Evolutionary conservation across 2,888 invertebrate species (phyloP).

Genomic region (Dusona sp.): DNA sequence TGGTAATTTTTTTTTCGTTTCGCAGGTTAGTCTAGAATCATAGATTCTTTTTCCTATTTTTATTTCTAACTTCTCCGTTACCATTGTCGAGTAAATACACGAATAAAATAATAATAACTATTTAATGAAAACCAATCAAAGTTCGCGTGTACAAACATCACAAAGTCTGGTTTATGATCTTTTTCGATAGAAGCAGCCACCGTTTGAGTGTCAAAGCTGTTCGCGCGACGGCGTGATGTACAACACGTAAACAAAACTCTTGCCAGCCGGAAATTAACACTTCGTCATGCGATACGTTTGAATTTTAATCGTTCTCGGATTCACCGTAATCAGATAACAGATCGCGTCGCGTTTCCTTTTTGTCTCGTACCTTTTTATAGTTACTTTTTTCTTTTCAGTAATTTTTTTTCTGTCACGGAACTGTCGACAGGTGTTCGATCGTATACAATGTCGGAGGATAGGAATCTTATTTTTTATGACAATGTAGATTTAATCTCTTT

Average conservation of each 20-base stretch:
- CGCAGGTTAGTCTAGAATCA: neutral
- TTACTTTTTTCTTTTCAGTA: slow-evolving; percentile 7
- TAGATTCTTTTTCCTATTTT: neutral
- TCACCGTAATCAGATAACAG: slow-evolving; percentile 39
- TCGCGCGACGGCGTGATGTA: slow-evolving; percentile 27
- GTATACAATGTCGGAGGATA: slow-evolving; percentile 7
- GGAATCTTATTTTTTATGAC: slow-evolving; percentile 12
- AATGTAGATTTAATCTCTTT: neutral
- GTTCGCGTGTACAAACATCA: neutral
- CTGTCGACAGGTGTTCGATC: slow-evolving; percentile 37
- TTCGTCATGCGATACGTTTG: slow-evolving; percentile 60
- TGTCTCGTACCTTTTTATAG: neutral
- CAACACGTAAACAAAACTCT: slow-evolving; percentile 16
- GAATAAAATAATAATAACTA: neutral
- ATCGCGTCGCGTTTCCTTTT: slow-evolving; percentile 14
- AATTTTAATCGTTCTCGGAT: slow-evolving; percentile 50
- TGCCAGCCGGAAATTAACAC: slow-evolving; percentile 42
- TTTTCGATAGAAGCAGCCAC: slow-evolving; percentile 44
- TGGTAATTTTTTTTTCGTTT: neutral
- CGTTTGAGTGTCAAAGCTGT: slow-evolving; percentile 66
- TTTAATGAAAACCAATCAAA: neutral
- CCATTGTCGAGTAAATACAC: neutral
- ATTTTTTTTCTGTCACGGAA: neutral
- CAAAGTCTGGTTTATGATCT: slow-evolving; percentile 6
- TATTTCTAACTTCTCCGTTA: neutral